Evolutionary conservation across 2,888 invertebrate genomes (phyloP), one percentile per base, ranked within the genome.

Genomic region (Sthenelais limicola): DNA sequence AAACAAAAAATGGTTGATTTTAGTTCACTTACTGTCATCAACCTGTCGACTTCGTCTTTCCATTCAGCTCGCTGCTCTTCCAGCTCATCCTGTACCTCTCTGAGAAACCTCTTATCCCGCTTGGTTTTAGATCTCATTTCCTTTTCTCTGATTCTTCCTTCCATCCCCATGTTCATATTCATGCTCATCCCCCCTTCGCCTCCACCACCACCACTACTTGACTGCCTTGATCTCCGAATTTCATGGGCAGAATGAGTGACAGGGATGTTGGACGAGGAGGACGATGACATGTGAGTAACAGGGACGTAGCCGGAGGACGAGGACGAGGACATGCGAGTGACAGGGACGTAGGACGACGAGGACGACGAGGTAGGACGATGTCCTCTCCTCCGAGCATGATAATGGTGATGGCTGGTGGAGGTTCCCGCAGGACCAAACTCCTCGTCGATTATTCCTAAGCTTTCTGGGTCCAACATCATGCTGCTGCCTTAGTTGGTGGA

Each of bases 61-160:
- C 77, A 76, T 26, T 74, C 58, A 15, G 35, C 21, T 15, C 79
- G 33, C 70, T 77, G 75, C 15, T 38, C 62, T 43, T 79, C 79
- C 62, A 79, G 71, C 71, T 79, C 79, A 15, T 75, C 67, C 48
- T 79, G 79, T 0, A 79, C 77, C 26, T 77, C 74, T 54, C 72
- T 69, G 33, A 79, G 74, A 68, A 78, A 78, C 47, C 73, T 70
- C 30, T 67, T 70, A n/a, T 72, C 68, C 35, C 18, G 52, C 67
- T 48, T 48, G 2, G 30, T 56, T 24, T 56, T 56, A 7, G 56
- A 26, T 38, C 24, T 52, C 54, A 33, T 70, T 24, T 70, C 38
- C 54, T 56, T 33, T 18, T 32, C 33, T 35, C 48, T 30, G 1
- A 9, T 48, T 18, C 1, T 1, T n/a, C 68, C 62, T 15, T 24